Evolutionary conservation across 1,140 invertebrate species (phyloP).

Genomic region (Achroia grisella): DNA sequence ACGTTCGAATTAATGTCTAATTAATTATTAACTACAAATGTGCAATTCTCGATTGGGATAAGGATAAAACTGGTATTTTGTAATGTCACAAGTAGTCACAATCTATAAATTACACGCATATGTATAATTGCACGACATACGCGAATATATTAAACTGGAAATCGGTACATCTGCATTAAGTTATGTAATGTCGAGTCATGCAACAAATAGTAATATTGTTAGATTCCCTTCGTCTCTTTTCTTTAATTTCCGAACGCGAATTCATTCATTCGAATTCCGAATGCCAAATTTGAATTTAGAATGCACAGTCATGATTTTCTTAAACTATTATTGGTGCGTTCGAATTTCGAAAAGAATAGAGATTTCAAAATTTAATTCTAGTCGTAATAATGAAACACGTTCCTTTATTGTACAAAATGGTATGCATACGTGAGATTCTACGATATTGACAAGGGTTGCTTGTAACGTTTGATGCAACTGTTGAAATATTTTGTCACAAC

Average conservation of each 20-base stretch:
- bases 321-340: not conserved
- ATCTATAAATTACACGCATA: slow-evolving; percentile 9
- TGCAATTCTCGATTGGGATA: no score
- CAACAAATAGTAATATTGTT: slow-evolving; percentile 10
- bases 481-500: slow-evolving; percentile 73
- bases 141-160: slow-evolving; percentile 2
- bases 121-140: slow-evolving; percentile 7
- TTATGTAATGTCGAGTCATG: slow-evolving; percentile 14
- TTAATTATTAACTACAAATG: no score
- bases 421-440: slow-evolving; percentile 39
- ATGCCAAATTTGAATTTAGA: slow-evolving; percentile 37
- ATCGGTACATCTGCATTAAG: slow-evolving; percentile 12
- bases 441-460: slow-evolving; percentile 31
- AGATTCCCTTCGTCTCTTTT: slow-evolving; percentile 26
- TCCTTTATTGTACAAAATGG: slow-evolving; percentile 4
- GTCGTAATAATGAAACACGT: slow-evolving; percentile 4
- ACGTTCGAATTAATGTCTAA: no score
- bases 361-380: not conserved
- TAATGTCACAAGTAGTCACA: no score
- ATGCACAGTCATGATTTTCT: slow-evolving; percentile 50
- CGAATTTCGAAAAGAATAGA: no score
- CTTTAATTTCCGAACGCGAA: slow-evolving; percentile 23
- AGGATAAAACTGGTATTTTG: no score
- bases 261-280: slow-evolving; percentile 38
- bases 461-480: slow-evolving; percentile 55